phyloP scores from a whole-genome alignment of 2,797 vertebrate species.

The Pipistrellus kuhlii region DNA sequence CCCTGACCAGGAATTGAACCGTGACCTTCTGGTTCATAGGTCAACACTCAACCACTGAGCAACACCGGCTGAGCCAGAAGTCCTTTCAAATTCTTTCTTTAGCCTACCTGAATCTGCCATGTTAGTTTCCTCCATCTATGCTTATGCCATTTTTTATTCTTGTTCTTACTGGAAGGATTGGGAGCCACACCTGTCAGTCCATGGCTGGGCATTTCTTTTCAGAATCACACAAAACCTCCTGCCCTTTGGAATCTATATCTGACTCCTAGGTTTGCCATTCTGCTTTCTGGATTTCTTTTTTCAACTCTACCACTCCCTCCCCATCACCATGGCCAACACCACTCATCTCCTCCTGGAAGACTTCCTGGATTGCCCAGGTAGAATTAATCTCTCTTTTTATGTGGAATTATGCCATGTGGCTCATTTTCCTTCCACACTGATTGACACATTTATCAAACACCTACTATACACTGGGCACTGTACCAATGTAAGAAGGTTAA shows the following conservation, averaged over 20 bases:
- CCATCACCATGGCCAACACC: not conserved
- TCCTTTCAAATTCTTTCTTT: not conserved
- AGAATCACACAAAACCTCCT: slow-evolving; percentile 1
- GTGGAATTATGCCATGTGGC: not conserved
- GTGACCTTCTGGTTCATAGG: no score
- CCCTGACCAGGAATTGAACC: no score
- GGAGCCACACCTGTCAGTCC: not conserved
- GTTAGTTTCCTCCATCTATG: not conserved
- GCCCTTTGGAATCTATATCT: not conserved
- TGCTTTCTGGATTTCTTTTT: not conserved
- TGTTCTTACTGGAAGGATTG: not conserved
- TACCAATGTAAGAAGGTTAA: not conserved
- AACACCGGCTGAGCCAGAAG: not conserved
- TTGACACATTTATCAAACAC: not conserved
- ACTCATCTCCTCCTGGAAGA: not conserved
- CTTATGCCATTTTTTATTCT: not conserved
- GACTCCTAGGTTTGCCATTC: not conserved
- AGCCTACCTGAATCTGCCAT: not conserved
- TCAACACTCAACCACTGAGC: no score
- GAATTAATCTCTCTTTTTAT: not conserved
- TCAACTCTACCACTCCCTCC: not conserved
- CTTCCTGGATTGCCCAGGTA: not conserved
- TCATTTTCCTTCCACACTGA: not conserved
- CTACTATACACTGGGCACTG: not conserved
- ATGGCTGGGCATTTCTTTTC: not conserved